A percentile compares a stretch with the other conserved stretches of the same genome.
Conservation (phyloP, 1,140 invertebrate genomes). For the Trichoplusia ni region DNA sequence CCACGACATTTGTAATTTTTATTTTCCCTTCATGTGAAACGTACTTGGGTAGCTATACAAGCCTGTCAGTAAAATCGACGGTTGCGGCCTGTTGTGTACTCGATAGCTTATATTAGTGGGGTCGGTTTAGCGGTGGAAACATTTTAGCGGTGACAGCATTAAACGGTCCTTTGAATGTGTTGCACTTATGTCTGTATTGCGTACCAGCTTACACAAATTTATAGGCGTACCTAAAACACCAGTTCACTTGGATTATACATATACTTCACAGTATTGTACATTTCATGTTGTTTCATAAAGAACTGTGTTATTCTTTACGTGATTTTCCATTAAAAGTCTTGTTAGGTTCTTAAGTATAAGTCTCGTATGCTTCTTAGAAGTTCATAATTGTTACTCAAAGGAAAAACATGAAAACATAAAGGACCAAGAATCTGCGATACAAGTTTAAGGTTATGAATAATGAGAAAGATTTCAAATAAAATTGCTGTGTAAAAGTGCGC, state of each 20-base stretch:
- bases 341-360: not conserved
- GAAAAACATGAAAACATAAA: no score
- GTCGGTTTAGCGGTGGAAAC: constrained; percentile 55
- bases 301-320: not conserved
- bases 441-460: no score
- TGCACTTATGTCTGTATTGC: constrained; percentile 47
- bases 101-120: constrained; percentile 56
- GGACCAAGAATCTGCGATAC: no score
- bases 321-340: not conserved
- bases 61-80: constrained; percentile 42
- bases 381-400: no score
- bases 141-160: constrained; percentile 64
- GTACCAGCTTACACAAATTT: constrained; percentile 38
- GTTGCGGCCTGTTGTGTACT: constrained; percentile 55
- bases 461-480: not conserved
- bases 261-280: not conserved
- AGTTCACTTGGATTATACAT: constrained; percentile 8
- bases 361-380: no score
- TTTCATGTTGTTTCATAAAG: not conserved
- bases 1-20: constrained; percentile 74
- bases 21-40: constrained; percentile 46
- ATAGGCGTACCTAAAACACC: constrained; percentile 23
- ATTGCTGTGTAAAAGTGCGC: not conserved
- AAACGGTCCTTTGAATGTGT: constrained; percentile 61
- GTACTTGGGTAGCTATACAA: constrained; percentile 40